Conservation (phyloP, 1,140 invertebrate species). For the Trichonephila clavata region DNA sequence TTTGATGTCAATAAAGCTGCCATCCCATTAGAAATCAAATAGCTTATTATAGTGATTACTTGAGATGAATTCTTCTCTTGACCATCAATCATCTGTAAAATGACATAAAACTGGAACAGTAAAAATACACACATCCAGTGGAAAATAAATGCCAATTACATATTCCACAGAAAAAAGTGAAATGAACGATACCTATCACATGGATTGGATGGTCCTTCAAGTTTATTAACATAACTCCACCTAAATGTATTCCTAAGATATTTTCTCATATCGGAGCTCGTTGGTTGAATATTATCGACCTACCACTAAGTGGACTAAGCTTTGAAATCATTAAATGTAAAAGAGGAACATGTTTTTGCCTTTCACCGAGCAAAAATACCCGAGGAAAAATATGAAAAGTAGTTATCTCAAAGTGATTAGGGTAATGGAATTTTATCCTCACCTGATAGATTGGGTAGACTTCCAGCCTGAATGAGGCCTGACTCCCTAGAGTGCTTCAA, state of each 20-base stretch:
- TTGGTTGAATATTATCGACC: conserved; percentile 3
- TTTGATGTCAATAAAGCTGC: no score
- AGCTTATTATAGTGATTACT: no score
- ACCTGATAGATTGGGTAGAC: conserved; percentile 71
- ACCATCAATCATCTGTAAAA: no score
- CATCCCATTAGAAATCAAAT: no score
- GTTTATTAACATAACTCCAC: neutral
- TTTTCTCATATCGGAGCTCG: neutral
- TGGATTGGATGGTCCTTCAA: neutral
- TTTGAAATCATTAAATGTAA: neutral
- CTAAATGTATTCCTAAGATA: neutral
- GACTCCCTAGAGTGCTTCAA: conserved; percentile 40
- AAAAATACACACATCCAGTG: no score
- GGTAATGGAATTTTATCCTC: conserved; percentile 38
- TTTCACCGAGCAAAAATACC: neutral
- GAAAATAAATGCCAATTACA: no score
- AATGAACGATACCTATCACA: neutral
- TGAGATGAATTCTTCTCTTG: no score
- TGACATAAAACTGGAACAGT: no score
- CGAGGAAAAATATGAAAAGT: neutral
- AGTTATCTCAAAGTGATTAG: neutral
- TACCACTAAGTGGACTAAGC: neutral
- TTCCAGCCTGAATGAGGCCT: conserved; percentile 50
- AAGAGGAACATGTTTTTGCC: neutral
- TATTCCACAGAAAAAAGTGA: no score